These are phyloP conservation scores for Chelidonichthys spinosus DNA, from an alignment of 2,797 vertebrate genomes.

Conservation along the genomic window DNA sequence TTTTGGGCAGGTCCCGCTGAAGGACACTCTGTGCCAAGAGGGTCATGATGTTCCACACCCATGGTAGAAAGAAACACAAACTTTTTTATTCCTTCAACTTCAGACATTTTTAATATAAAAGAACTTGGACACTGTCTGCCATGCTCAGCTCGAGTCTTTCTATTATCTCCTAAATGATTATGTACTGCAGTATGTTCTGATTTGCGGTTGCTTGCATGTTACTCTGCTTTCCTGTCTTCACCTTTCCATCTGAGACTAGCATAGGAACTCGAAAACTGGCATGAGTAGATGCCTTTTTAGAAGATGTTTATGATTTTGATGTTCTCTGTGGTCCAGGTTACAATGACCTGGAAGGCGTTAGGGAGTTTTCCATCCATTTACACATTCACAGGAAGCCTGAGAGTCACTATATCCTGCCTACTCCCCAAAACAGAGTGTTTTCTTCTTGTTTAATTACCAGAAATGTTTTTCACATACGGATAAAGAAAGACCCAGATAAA, in stretches of 20 bases:
- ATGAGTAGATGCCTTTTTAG: not conserved
- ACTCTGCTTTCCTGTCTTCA: not conserved
- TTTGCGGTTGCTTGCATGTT: not conserved
- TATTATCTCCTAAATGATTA: not conserved
- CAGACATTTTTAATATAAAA: not conserved
- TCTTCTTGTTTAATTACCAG: conserved; percentile 24
- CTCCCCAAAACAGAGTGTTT: conserved; percentile 1
- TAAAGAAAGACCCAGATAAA: conserved; percentile 49
- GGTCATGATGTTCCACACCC: conserved; percentile 24
- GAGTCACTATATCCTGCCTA: conserved; percentile 23
- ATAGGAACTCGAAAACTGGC: not conserved
- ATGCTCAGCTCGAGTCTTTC: not conserved
- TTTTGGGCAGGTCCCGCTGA: conserved; percentile 34
- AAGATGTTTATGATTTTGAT: not conserved
- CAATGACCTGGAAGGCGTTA: conserved; percentile 42
- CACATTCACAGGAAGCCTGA: conserved; percentile 47
- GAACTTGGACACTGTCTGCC: conserved; percentile 2
- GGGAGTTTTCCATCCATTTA: conserved; percentile 29
- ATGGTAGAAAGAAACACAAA: conserved; percentile 19
- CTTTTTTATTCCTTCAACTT: not conserved
- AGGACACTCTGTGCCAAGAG: conserved; percentile 12
- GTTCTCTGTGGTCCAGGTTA: conserved; percentile 1
- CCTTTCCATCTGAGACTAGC: not conserved
- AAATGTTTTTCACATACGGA: conserved; percentile 30
- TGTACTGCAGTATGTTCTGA: not conserved